Percentiles rank a stretch among this genome's conserved stretches.
These are phyloP conservation scores for Eira barbara DNA, from an alignment of 2,113 vertebrate species.

Conservation along the genomic window DNA sequence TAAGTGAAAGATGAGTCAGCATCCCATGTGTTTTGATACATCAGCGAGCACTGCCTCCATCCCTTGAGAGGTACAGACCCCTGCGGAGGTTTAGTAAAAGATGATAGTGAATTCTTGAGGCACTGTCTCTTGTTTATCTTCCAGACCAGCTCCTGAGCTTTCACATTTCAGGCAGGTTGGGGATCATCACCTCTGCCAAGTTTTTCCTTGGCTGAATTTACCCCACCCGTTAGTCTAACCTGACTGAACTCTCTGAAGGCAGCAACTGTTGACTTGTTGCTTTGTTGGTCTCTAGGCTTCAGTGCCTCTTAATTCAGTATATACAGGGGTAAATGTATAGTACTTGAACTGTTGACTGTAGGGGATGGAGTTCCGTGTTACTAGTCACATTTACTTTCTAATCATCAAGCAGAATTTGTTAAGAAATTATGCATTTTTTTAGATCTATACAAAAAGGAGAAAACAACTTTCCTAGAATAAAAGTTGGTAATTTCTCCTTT, in stretches of 20 bases:
- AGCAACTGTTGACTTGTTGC: neutral
- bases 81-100: neutral
- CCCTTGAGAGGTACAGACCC: neutral
- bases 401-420: neutral
- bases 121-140: neutral
- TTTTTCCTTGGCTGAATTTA: neutral
- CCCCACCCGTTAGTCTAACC: neutral
- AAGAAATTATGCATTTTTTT: neutral
- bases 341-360: neutral
- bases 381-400: neutral
- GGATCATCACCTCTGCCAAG: neutral
- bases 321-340: neutral
- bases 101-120: neutral
- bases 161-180: neutral
- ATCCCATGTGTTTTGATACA: neutral
- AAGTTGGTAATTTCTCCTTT: neutral
- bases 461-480: neutral
- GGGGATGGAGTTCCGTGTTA: neutral
- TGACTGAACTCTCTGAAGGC: neutral
- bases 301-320: neutral
- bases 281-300: neutral
- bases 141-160: neutral
- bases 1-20: neutral
- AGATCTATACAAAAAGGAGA: neutral
- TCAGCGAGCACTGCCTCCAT: neutral